These are phyloP conservation scores for Parotocinclus haroldoi DNA, from an alignment of 2,797 vertebrate genomes.

Conservation along the genomic window DNA sequence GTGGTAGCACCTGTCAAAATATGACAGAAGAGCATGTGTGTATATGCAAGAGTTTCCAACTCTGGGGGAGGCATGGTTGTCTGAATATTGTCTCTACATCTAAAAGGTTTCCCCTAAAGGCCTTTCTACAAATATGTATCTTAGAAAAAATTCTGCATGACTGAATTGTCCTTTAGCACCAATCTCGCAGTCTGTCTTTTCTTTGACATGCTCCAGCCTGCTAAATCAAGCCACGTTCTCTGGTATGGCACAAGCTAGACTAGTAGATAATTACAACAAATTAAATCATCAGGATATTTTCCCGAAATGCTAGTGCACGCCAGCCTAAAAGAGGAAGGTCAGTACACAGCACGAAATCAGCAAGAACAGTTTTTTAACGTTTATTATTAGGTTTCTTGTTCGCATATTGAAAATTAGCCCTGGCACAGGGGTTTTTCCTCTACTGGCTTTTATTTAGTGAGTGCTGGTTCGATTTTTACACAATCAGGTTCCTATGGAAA, in stretches of 20 bases:
- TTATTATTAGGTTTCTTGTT: constrained; percentile 5
- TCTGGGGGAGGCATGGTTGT: constrained; percentile 2
- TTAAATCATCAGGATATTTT: not conserved
- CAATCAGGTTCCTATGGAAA: constrained; percentile 49
- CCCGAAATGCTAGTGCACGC: not conserved
- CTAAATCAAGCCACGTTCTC: constrained; percentile 21
- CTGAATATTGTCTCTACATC: constrained; percentile 27
- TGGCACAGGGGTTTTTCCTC: constrained; percentile 18
- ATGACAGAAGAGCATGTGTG: constrained; percentile 31
- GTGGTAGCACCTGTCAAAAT: constrained; percentile 40
- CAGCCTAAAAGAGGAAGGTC: not conserved
- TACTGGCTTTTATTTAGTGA: constrained; percentile 16
- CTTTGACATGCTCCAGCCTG: constrained; percentile 7
- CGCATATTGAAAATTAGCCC: constrained; percentile 16
- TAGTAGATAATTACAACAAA: constrained; percentile 7
- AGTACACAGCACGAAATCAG: not conserved
- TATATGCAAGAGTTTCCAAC: not conserved
- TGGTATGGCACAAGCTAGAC: constrained; percentile 4
- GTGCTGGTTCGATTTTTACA: constrained; percentile 44
- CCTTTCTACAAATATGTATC: constrained; percentile 27
- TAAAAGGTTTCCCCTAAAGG: constrained; percentile 43
- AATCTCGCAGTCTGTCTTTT: constrained; percentile 21
- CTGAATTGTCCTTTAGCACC: constrained; percentile 8
- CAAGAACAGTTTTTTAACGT: not conserved
- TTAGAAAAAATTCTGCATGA: constrained; percentile 31